Base-by-base conservation (phyloP, 1,140 invertebrate species). In the Drosophila parvula region DNA sequence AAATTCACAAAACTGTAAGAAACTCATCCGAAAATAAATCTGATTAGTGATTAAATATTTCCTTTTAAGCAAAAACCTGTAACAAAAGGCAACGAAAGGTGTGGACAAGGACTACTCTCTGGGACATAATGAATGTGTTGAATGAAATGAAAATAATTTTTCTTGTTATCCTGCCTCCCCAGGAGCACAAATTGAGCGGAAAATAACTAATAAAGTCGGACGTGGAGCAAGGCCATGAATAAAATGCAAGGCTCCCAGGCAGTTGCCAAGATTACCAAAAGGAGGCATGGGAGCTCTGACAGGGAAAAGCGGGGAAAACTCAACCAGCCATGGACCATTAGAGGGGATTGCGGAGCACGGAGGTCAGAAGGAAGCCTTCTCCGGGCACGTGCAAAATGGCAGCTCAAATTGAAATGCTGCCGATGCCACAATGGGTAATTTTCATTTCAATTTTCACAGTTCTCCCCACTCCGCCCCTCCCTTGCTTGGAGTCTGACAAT, bases 201-300 rank as follows among this genome's bases (percentile, higher is more conserved):
- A 90, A 90, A 90, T 90, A 89, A 89, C 89, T 90, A 90, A 90
- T 90, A 90, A 91, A 89, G 89, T 88, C 81, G 81, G 84, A 90
- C 88, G 78, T 70, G 78, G 80, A 73, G 56, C 59, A 70, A 48
- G 69, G 79, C 74, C 79, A 83, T 83, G 76, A 83, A 86, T 88
- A 88, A 79, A 86, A 80, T 74, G 79, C 76, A 77, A 77, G 78
- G 56, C 55, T 71, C 53, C 55, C 62, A 50, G 63, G 61, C 60
- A 50, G 45, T 58, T 70, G 74, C 47, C 77, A 80, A 69, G 78
- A 80, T 75, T 55, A 70, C 44, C 64, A 12, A 44, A 44, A 16
- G 61, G 63, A 10, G 14, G 30, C 30, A 41, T 48, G 22, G 41
- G 43, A 34, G 14, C 34, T 22, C 38, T 44, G 47, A 27, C 38